Percentiles rank a stretch among this genome's conserved stretches.
Conservation (phyloP, 2,888 invertebrate species). For the Sarcophaga subvicina region DNA sequence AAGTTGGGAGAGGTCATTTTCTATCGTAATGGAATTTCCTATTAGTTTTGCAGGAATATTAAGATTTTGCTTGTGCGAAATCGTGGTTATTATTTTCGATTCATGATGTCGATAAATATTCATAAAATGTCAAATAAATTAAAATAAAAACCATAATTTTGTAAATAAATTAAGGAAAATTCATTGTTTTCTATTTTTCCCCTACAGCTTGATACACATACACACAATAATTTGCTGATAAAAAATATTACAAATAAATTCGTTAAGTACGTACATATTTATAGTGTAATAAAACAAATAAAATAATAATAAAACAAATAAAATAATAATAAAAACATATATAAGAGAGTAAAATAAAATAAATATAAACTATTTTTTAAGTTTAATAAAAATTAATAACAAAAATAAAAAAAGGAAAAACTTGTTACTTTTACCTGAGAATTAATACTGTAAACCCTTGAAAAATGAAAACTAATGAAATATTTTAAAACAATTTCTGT, state of each 20-base stretch:
- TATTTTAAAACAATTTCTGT: not conserved
- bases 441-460: constrained; percentile 9
- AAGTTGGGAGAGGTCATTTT: no score
- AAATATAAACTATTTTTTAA: constrained; percentile 6
- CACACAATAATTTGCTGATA: not conserved
- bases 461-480: constrained; percentile 2
- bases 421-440: constrained; percentile 27
- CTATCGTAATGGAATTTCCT: no score
- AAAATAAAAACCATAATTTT: no score
- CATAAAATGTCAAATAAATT: no score
- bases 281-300: constrained; percentile 22
- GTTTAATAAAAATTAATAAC: not conserved
- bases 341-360: not conserved
- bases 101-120: no score
- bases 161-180: no score
- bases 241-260: constrained; percentile 5
- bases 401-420: constrained; percentile 24
- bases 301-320: not conserved
- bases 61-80: no score
- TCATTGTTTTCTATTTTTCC: no score
- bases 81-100: no score
- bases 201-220: not conserved
- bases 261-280: constrained; percentile 36
- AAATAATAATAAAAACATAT: not conserved
- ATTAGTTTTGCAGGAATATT: no score